Evolutionary conservation across 2,113 vertebrate species (phyloP).

Genomic region (Telmatochromis sp.): DNA sequence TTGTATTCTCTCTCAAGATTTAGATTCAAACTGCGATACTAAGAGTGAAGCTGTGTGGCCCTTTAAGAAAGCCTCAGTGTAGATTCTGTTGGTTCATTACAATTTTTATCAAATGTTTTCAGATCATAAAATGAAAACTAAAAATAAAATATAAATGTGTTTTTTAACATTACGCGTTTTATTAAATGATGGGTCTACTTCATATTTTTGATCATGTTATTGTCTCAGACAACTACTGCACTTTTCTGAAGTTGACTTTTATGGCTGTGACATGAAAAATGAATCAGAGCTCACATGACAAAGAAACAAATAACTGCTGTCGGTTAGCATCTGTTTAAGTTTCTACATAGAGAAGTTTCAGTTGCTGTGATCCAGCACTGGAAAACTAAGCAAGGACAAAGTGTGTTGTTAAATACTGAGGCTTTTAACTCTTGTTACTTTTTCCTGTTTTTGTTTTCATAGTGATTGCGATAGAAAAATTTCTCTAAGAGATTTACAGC

Average conservation of each 20-base stretch:
- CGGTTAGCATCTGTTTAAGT: background rate
- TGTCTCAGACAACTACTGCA: background rate
- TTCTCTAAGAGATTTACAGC: background rate
- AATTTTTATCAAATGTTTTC: background rate
- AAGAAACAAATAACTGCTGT: background rate
- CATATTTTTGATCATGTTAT: no score
- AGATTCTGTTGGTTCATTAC: background rate
- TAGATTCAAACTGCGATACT: background rate
- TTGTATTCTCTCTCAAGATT: conserved; percentile 8
- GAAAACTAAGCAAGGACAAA: background rate
- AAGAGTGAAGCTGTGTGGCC: background rate
- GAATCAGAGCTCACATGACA: background rate
- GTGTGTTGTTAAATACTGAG: background rate
- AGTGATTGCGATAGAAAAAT: background rate
- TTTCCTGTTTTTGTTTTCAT: background rate
- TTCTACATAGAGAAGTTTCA: background rate
- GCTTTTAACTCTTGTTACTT: background rate
- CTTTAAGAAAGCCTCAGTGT: background rate
- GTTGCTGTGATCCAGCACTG: background rate
- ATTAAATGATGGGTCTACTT: no score
- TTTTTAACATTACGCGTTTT: no score
- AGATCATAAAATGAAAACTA: background rate
- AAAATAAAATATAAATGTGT: background rate
- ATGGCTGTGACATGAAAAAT: background rate
- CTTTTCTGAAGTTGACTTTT: background rate